phyloP scores from a whole-genome alignment of 2,888 invertebrate genomes.

The Cryptus viduatorius region DNA sequence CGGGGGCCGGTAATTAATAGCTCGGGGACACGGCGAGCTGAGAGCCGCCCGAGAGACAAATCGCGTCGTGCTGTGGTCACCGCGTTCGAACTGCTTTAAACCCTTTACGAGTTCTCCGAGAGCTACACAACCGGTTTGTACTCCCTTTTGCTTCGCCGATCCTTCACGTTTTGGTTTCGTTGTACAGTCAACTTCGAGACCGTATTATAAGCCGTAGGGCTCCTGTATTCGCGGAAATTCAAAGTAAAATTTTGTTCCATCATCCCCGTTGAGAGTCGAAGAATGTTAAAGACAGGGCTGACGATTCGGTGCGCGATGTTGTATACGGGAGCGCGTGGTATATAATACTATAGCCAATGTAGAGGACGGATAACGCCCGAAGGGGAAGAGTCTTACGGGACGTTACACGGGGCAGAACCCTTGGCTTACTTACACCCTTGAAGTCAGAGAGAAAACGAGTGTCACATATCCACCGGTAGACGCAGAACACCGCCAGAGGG shows the following conservation, averaged over 20 bases:
- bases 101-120: slow-evolving; percentile 26
- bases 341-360: slow-evolving; percentile 27
- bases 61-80: slow-evolving; percentile 62
- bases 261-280: slow-evolving; percentile 8
- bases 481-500: slow-evolving; percentile 28
- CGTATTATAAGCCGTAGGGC: not conserved
- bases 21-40: slow-evolving; percentile 59
- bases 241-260: slow-evolving; percentile 36
- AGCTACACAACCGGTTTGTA: slow-evolving; percentile 67
- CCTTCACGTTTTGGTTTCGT: slow-evolving; percentile 2
- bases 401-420: slow-evolving; percentile 41
- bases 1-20: slow-evolving; percentile 71
- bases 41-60: slow-evolving; percentile 65
- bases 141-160: slow-evolving; percentile 4
- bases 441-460: slow-evolving; percentile 58
- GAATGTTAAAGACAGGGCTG: slow-evolving; percentile 29
- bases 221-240: slow-evolving; percentile 9
- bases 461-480: slow-evolving; percentile 50
- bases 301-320: slow-evolving; percentile 47
- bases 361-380: slow-evolving; percentile 43
- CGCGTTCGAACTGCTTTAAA: slow-evolving; percentile 59
- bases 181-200: not conserved
- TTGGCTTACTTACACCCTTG: slow-evolving; percentile 59
- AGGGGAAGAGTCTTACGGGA: slow-evolving; percentile 47
- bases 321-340: not conserved